Conservation (phyloP, 2,797 vertebrate species). For the Phalanger gymnotis region DNA sequence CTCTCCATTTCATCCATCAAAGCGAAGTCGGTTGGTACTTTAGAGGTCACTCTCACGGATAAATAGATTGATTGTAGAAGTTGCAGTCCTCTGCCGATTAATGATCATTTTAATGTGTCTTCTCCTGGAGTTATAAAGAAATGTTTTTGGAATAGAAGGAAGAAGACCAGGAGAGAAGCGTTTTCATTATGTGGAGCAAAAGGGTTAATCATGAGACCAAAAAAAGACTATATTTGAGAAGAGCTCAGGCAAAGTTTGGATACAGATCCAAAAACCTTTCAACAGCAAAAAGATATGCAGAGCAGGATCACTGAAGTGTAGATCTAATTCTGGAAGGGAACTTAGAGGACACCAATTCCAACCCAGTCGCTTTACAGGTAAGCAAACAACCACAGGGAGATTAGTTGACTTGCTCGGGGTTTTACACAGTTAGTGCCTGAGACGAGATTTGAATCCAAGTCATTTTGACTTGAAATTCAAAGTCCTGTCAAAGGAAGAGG, state of each 20-base stretch:
- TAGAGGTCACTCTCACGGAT: constrained; percentile 55
- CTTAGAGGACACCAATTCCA: background rate
- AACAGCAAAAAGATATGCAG: background rate
- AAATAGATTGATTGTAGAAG: background rate
- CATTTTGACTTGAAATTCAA: background rate
- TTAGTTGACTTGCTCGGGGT: background rate
- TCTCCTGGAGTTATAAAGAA: constrained; percentile 30
- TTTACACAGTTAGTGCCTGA: background rate
- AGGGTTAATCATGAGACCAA: background rate
- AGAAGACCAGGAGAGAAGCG: background rate
- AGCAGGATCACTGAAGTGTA: background rate
- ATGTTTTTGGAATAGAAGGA: background rate
- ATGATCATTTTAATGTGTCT: constrained; percentile 25
- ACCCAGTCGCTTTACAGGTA: background rate
- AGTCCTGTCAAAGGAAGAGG: background rate
- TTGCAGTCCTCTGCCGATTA: constrained; percentile 42
- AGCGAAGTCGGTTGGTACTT: constrained; percentile 11
- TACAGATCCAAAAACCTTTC: background rate
- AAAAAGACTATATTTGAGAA: background rate
- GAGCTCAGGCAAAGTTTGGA: background rate
- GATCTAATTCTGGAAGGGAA: background rate
- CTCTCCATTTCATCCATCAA: constrained; percentile 41
- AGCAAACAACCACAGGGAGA: background rate
- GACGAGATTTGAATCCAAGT: background rate
- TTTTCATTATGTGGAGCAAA: background rate